These are phyloP conservation scores for Tipula unca DNA, from an alignment of 2,888 invertebrate species.

Conservation along the genomic window DNA sequence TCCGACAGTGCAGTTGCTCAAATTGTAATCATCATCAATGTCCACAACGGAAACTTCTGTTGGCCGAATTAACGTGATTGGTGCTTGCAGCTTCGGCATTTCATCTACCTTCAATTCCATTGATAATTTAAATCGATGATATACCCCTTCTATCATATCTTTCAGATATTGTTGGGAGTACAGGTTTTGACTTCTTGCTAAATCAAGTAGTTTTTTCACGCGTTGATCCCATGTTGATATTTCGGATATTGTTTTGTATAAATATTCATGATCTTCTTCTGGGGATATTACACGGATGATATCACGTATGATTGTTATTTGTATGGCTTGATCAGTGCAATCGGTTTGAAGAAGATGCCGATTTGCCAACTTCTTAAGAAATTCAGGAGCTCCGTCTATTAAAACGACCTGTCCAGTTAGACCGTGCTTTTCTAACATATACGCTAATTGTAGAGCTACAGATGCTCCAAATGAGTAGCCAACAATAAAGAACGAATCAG, in stretches of 20 bases:
- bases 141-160: slow-evolving; percentile 41
- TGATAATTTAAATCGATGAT: slow-evolving; percentile 40
- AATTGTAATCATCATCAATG: slow-evolving; percentile 28
- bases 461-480: slow-evolving; percentile 86
- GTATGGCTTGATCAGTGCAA: slow-evolving; percentile 33
- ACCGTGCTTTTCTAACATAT: slow-evolving; percentile 59
- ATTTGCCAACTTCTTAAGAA: slow-evolving; percentile 45
- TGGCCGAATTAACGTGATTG: slow-evolving; percentile 55
- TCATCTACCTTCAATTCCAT: slow-evolving; percentile 42
- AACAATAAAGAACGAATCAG: slow-evolving; percentile 60
- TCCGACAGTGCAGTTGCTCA: not conserved
- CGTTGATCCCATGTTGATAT: slow-evolving; percentile 51
- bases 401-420: slow-evolving; percentile 55
- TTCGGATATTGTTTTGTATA: slow-evolving; percentile 42
- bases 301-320: slow-evolving; percentile 33
- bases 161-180: slow-evolving; percentile 42
- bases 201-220: slow-evolving; percentile 44
- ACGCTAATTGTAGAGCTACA: slow-evolving; percentile 67
- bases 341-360: slow-evolving; percentile 31
- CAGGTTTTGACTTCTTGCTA: slow-evolving; percentile 37
- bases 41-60: slow-evolving; percentile 46
- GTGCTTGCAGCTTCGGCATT: slow-evolving; percentile 46
- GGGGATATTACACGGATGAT: slow-evolving; percentile 36
- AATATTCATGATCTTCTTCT: slow-evolving; percentile 34
- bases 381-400: slow-evolving; percentile 74